Conservation (phyloP, 1,140 invertebrate species). For the Dendroctonus ponderosae region DNA sequence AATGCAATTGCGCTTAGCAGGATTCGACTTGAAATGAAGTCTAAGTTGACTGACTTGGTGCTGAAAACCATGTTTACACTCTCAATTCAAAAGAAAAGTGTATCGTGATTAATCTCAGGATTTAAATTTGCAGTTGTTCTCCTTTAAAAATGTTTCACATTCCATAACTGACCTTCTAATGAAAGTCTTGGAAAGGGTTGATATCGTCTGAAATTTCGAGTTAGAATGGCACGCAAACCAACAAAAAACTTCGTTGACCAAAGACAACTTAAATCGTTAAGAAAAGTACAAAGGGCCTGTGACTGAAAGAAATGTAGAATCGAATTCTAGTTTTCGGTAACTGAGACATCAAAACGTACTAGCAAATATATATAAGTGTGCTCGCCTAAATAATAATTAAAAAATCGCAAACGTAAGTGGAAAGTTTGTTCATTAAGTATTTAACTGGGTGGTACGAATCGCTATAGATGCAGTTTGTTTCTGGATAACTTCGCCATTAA, state of each 20-base stretch:
- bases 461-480: not conserved
- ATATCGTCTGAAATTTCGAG: not conserved
- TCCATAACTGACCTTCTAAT: too few species aligned
- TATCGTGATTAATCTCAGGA: too few species aligned
- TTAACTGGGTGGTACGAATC: too few species aligned
- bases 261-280: constrained; percentile 17
- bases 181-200: too few species aligned
- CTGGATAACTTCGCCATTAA: not conserved
- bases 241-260: constrained; percentile 18
- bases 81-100: too few species aligned
- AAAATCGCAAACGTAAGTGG: not conserved
- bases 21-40: too few species aligned
- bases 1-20: too few species aligned
- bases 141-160: too few species aligned
- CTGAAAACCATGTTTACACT: too few species aligned
- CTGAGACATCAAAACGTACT: constrained; percentile 2
- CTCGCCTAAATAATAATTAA: constrained; percentile 7
- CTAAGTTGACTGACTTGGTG: too few species aligned
- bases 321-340: constrained; percentile 24
- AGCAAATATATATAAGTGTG: constrained; percentile 10
- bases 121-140: too few species aligned
- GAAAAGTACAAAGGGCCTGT: constrained; percentile 31
- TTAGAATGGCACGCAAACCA: constrained; percentile 6
- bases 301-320: constrained; percentile 29
- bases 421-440: not conserved